phyloP scores from a whole-genome alignment of 2,113 vertebrate species.

The Parus major region DNA sequence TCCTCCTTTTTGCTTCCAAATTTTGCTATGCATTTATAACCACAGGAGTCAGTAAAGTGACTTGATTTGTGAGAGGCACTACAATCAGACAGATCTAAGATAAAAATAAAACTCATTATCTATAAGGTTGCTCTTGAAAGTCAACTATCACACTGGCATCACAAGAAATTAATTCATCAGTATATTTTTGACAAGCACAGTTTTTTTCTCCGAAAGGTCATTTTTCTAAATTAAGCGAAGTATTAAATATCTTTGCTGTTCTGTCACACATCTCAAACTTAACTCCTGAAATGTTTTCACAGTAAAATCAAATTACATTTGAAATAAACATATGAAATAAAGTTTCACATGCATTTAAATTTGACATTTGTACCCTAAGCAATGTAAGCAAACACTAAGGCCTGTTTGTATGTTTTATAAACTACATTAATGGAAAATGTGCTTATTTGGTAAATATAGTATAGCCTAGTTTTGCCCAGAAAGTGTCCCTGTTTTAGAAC shows the following conservation, averaged over 20 bases:
- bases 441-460: not conserved
- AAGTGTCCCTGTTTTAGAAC: not conserved
- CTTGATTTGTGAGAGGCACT: constrained; percentile 4
- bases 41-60: constrained; percentile 7
- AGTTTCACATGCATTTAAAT: not conserved
- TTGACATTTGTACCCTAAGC: not conserved
- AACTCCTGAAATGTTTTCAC: not conserved
- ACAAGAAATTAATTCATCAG: constrained; percentile 48
- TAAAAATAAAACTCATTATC: constrained; percentile 61
- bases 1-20: not conserved
- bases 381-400: not conserved
- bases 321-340: not conserved
- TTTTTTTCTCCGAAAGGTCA: constrained; percentile 30
- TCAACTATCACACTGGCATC: constrained; percentile 5
- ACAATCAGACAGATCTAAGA: constrained; percentile 25
- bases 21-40: constrained; percentile 8
- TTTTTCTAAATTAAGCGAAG: constrained; percentile 60
- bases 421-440: not conserved
- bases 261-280: not conserved
- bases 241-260: constrained; percentile 37
- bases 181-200: constrained; percentile 46
- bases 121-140: constrained; percentile 32
- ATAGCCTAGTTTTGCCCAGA: not conserved
- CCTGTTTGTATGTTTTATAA: not conserved
- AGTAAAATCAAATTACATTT: not conserved